Evolutionary conservation across 2,888 invertebrate species (phyloP), one percentile per base, ranked within the genome.

Genomic region (Folsomia manolachei): DNA sequence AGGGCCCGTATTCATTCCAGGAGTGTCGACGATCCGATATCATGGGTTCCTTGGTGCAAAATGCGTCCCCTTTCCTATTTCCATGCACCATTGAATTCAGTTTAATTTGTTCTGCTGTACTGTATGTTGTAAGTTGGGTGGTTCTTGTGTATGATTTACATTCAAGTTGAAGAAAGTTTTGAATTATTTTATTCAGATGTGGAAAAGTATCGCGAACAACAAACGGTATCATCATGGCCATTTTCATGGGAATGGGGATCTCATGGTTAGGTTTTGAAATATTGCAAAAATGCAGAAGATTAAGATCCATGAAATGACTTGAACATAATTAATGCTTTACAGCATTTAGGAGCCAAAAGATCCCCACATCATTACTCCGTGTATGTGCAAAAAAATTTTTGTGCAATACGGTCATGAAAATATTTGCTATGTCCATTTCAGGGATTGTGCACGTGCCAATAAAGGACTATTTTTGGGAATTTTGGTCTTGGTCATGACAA

Each of bases 21-120:
- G 82, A 82, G 66, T 84, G 84, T 72, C 78, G 83, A 2, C 81
- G 83, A 23, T 81, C 83, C 1, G 82, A 84, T 74, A 88, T 89
- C 82, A 87, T 89, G 81, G 87, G 87, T n/a, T 87, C 88, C 64
- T 83, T 90, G 72, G 87, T 90, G 51, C 85, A 86, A 81, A 87
- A 87, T 81, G 88, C 90, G 21, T 89, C 90, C 75, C 93, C 93
- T 0, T 94, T 94, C 83, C 87, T 95, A 71, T 95, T 93, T 82
- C 95, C 95, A 0, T 94, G 94, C 82, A 90, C 91, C 63, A 94
- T 95, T 81, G 95, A 95, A 84, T 95, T 95, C 85, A 93, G 93
- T 63, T 87, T 95, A 68, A 93, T 95, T 76, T 94, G 93, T 82
- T 94, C 95, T 27, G 95, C 94, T 25, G 90, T 94, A 77, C 85